Conservation (phyloP, 2,888 invertebrate species). For the Nymphalis polychloros region DNA sequence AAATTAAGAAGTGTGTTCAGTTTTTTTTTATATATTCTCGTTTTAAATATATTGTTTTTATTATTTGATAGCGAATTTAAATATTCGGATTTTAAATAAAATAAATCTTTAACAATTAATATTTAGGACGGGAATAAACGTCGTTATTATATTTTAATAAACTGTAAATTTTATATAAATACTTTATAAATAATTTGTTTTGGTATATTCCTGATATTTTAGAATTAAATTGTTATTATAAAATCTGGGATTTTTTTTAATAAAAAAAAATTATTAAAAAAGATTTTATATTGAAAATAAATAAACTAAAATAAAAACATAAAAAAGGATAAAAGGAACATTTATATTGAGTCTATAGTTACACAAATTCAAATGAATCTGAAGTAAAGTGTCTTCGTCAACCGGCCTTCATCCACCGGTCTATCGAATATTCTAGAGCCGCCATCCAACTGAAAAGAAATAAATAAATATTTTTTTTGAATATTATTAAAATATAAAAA, state of each 20-base stretch:
- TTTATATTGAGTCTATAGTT: conserved; percentile 52
- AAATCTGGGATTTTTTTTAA: neutral
- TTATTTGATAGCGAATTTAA: neutral
- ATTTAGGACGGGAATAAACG: conserved; percentile 24
- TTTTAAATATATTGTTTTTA: conserved; percentile 1
- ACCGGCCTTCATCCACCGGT: conserved; percentile 93
- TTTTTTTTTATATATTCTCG: neutral
- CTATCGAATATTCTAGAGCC: conserved; percentile 96
- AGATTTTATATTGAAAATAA: conserved; percentile 10
- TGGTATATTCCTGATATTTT: neutral
- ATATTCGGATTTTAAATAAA: neutral
- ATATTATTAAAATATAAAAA: too few relatives aligned
- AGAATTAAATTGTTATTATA: neutral
- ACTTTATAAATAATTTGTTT: conserved; percentile 18
- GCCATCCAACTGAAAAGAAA: conserved; percentile 90
- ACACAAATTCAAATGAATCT: conserved; percentile 67
- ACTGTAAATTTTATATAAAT: conserved; percentile 3
- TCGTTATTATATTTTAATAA: conserved; percentile 16
- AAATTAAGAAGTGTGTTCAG: neutral
- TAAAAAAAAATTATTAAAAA: conserved; percentile 31
- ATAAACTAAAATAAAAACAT: conserved; percentile 31
- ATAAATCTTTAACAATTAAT: conserved; percentile 7
- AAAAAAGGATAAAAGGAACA: conserved; percentile 47
- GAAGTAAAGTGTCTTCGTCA: conserved; percentile 67
- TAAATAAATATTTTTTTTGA: neutral